Evolutionary conservation across 2,888 invertebrate species (phyloP).

Genomic region (Liodrosophila aerea): DNA sequence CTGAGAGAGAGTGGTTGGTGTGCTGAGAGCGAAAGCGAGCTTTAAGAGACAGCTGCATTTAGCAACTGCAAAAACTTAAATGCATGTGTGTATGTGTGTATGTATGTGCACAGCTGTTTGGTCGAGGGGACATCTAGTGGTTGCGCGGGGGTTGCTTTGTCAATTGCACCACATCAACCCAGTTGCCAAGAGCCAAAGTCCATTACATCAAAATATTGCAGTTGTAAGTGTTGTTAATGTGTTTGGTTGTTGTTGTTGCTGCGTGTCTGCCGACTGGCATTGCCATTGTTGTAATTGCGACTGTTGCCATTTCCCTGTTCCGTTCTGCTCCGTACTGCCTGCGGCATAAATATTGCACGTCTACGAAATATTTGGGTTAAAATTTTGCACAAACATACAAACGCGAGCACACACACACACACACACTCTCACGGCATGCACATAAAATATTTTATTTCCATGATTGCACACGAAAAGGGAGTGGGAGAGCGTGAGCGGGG

Average conservation of each 20-base stretch:
- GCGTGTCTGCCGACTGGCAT: slow-evolving; percentile 39
- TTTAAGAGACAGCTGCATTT: slow-evolving; percentile 7
- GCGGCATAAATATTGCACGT: slow-evolving; percentile 71
- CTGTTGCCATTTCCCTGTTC: slow-evolving; percentile 27
- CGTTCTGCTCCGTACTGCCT: too few relatives aligned
- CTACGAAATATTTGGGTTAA: slow-evolving; percentile 78
- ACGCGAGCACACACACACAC: slow-evolving; percentile 19
- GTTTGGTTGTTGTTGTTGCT: slow-evolving; percentile 49
- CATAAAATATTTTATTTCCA: slow-evolving; percentile 71
- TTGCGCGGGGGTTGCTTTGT: slow-evolving; percentile 31
- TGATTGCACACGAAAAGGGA: slow-evolving; percentile 64
- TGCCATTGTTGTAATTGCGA: slow-evolving; percentile 13
- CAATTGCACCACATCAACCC: slow-evolving; percentile 31
- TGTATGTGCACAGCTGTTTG: slow-evolving; percentile 35
- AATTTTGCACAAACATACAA: slow-evolving; percentile 58
- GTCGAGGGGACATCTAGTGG: slow-evolving; percentile 28
- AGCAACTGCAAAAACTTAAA: neutral
- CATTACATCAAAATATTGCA: slow-evolving; percentile 49
- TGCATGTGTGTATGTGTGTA: neutral
- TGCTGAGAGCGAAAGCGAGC: neutral
- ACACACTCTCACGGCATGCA: slow-evolving; percentile 19
- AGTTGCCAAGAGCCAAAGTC: slow-evolving; percentile 46
- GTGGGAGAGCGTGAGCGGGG: slow-evolving; percentile 4
- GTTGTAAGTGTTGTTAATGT: slow-evolving; percentile 29
- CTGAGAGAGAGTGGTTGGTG: slow-evolving; percentile 1